Percentiles rank a stretch among this genome's conserved stretches.
Conservation (phyloP, 2,888 invertebrate genomes). For the Chaetogeoica ovagalla region DNA sequence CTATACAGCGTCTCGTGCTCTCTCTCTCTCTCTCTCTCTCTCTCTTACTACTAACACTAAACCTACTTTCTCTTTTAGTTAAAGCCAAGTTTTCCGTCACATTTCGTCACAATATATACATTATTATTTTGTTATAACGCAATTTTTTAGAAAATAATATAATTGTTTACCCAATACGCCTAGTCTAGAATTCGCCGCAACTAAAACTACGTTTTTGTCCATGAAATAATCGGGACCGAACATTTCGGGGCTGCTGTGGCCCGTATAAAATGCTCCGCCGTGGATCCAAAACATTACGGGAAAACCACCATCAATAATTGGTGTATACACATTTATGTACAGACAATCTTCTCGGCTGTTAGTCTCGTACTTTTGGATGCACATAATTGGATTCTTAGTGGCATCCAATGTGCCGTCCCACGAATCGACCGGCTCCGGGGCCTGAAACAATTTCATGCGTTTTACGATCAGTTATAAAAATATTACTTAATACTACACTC, state of each 20-base stretch:
- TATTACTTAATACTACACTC: no score
- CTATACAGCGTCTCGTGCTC: no score
- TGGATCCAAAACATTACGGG: slow-evolving; percentile 61
- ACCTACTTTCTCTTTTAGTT: no score
- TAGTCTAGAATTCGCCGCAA: slow-evolving; percentile 60
- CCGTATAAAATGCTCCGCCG: slow-evolving; percentile 66
- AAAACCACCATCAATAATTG: slow-evolving; percentile 54
- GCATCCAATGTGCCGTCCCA: slow-evolving; percentile 62
- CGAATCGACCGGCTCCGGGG: slow-evolving; percentile 57
- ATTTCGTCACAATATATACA: no score
- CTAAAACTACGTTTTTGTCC: slow-evolving; percentile 57
- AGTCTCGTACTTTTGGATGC: slow-evolving; percentile 59
- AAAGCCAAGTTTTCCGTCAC: no score
- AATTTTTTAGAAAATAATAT: no score
- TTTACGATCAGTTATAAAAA: no score
- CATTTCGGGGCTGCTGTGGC: slow-evolving; percentile 59
- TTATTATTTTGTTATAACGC: no score
- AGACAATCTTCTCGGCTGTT: slow-evolving; percentile 64
- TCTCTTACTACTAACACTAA: no score
- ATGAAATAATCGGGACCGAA: slow-evolving; percentile 63
- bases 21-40: no score
- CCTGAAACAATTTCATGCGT: slow-evolving; percentile 44
- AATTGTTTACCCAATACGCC: slow-evolving; percentile 60
- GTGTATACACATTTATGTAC: slow-evolving; percentile 62
- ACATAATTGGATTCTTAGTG: slow-evolving; percentile 59